A percentile compares a stretch with the other conserved stretches of the same genome.
These are phyloP conservation scores for Calyptomena viridis DNA, from an alignment of 2,113 vertebrate species.

Conservation along the genomic window DNA sequence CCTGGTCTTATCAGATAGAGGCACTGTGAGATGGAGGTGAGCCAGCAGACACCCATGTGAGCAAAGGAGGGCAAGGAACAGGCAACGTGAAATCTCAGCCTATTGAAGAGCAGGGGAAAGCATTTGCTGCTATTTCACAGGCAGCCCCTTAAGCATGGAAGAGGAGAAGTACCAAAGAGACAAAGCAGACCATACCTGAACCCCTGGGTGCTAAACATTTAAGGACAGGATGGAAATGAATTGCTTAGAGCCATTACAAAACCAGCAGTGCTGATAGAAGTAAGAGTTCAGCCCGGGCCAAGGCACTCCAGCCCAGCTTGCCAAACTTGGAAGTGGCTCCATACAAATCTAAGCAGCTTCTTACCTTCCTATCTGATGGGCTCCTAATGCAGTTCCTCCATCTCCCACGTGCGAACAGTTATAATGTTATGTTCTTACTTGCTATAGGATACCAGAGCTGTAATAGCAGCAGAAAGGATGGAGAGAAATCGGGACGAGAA, in stretches of 20 bases:
- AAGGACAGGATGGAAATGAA: not conserved
- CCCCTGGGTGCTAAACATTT: not conserved
- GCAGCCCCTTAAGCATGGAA: not conserved
- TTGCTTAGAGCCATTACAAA: constrained; percentile 3
- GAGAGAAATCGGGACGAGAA: constrained; percentile 15
- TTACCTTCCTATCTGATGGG: constrained; percentile 32
- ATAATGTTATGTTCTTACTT: constrained; percentile 19
- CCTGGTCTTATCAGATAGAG: not conserved
- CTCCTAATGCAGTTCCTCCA: not conserved
- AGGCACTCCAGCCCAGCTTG: not conserved
- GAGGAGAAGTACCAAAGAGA: not conserved
- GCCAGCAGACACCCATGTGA: not conserved
- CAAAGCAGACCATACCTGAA: not conserved
- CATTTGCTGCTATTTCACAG: not conserved
- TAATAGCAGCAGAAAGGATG: not conserved
- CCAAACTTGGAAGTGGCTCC: constrained; percentile 5
- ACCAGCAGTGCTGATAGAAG: not conserved
- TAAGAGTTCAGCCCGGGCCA: constrained; percentile 11
- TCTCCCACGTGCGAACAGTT: not conserved
- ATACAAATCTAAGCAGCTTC: constrained; percentile 8
- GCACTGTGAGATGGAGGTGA: not conserved
- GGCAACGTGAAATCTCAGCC: not conserved
- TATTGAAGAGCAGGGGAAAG: not conserved
- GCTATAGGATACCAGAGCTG: not conserved
- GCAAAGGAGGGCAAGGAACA: not conserved